Conservation (phyloP, 2,888 invertebrate genomes). For the Cheilosia soror region DNA sequence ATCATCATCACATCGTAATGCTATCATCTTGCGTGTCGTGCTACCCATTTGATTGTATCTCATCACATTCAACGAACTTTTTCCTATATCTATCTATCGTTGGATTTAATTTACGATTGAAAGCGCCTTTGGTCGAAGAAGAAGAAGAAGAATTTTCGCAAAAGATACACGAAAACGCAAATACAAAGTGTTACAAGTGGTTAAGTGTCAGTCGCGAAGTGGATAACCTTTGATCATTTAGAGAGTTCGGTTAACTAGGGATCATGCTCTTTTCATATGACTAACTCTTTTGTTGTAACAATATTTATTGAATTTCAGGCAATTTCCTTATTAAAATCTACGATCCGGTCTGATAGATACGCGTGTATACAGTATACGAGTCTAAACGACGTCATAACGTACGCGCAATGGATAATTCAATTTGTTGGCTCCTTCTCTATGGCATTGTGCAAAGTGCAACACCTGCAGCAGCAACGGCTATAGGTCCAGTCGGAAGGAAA, state of each 20-base stretch:
- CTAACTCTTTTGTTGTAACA: neutral
- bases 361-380: conserved; percentile 25
- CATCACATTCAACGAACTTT: conserved; percentile 10
- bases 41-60: conserved; percentile 36
- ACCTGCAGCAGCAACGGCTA: conserved; percentile 14
- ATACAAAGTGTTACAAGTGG: conserved; percentile 27
- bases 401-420: conserved; percentile 67
- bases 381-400: conserved; percentile 45
- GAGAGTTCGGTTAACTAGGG: conserved; percentile 54
- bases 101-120: conserved; percentile 40
- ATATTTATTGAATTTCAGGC: conserved; percentile 40
- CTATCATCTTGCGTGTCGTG: conserved; percentile 37
- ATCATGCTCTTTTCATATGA: conserved; percentile 23
- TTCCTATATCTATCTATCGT: conserved; percentile 3
- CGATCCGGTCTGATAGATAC: conserved; percentile 36
- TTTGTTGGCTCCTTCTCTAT: conserved; percentile 48
- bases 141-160: conserved; percentile 39
- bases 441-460: neutral
- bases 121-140: conserved; percentile 20
- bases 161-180: conserved; percentile 16
- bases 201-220: conserved; percentile 60
- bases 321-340: conserved; percentile 64
- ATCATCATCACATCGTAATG: conserved; percentile 42
- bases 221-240: conserved; percentile 49
- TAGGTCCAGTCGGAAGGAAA: conserved; percentile 48